phyloP scores from a whole-genome alignment of 2,797 vertebrate genomes.

The Sebastes glaucus region DNA sequence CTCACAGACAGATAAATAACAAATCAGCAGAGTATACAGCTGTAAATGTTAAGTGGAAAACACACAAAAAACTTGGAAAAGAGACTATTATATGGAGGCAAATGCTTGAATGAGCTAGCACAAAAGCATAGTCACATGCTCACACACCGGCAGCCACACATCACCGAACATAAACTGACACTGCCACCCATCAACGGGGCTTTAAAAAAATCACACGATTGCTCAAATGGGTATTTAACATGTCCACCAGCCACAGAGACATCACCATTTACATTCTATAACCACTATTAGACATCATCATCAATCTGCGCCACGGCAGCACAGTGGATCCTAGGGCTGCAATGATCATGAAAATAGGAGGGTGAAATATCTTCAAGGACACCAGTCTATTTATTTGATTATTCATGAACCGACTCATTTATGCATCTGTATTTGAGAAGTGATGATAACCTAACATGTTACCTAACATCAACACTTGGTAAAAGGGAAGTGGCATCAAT shows the following conservation, averaged over 20 bases:
- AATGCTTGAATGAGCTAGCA: background rate
- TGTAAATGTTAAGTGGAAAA: background rate
- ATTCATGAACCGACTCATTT: slow-evolving; percentile 39
- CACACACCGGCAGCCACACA: background rate
- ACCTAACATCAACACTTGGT: background rate
- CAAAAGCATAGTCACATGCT: background rate
- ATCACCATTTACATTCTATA: slow-evolving; percentile 55
- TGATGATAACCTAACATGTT: slow-evolving; percentile 18
- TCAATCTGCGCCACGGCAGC: slow-evolving; percentile 47
- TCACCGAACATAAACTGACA: slow-evolving; percentile 26
- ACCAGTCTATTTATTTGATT: slow-evolving; percentile 33
- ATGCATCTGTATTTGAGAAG: slow-evolving; percentile 30
- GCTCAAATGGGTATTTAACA: slow-evolving; percentile 47
- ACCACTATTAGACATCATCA: slow-evolving; percentile 33
- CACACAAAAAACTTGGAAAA: background rate
- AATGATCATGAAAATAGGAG: slow-evolving; percentile 21
- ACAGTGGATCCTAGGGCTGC: background rate
- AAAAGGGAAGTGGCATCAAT: slow-evolving; percentile 14
- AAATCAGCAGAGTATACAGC: background rate
- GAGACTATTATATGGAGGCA: background rate
- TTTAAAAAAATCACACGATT: slow-evolving; percentile 20
- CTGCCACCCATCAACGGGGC: slow-evolving; percentile 23
- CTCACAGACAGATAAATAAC: background rate
- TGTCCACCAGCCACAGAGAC: slow-evolving; percentile 38
- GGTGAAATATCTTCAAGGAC: slow-evolving; percentile 46